Percentiles rank a stretch among this genome's conserved stretches.
Conservation (phyloP, 2,888 invertebrate species). For the Vesta saturnalis region DNA sequence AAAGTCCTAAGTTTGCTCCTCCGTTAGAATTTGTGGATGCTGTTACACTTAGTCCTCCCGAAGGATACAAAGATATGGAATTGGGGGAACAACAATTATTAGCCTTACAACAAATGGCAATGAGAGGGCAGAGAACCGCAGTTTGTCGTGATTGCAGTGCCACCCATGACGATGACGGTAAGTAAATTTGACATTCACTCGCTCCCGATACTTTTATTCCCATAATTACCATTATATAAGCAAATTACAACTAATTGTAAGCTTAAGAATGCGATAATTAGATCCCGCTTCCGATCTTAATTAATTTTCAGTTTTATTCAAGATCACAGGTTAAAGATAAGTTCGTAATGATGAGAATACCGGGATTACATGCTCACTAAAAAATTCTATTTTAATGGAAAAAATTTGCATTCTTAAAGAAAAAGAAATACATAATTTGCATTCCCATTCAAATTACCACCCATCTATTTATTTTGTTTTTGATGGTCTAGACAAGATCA, state of each 20-base stretch:
- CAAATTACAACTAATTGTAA: conserved; percentile 12
- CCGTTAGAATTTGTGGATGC: conserved; percentile 80
- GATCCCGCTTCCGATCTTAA: conserved; percentile 19
- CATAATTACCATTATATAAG: conserved; percentile 16
- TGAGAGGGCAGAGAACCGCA: conserved; percentile 51
- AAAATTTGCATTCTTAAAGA: background rate
- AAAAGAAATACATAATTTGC: background rate
- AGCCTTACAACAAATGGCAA: conserved; percentile 67
- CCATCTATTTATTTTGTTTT: no score
- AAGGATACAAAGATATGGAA: conserved; percentile 90
- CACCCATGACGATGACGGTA: conserved; percentile 57
- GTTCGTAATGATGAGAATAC: background rate
- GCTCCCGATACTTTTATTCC: background rate
- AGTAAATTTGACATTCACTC: conserved; percentile 20
- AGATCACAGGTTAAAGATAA: conserved; percentile 14
- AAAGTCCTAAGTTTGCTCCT: conserved; percentile 72
- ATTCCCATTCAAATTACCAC: background rate
- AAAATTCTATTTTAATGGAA: no score
- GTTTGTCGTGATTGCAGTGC: conserved; percentile 62
- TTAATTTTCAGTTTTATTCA: conserved; percentile 18
- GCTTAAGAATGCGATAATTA: conserved; percentile 20
- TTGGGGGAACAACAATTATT: conserved; percentile 68
- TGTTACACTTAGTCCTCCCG: conserved; percentile 89
- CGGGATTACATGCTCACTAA: no score
- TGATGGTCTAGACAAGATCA: no score